Percentiles rank a stretch among this genome's conserved stretches.
Evolutionary conservation across 1,140 invertebrate species (phyloP).

Genomic region (Cryptotermes secundus): DNA sequence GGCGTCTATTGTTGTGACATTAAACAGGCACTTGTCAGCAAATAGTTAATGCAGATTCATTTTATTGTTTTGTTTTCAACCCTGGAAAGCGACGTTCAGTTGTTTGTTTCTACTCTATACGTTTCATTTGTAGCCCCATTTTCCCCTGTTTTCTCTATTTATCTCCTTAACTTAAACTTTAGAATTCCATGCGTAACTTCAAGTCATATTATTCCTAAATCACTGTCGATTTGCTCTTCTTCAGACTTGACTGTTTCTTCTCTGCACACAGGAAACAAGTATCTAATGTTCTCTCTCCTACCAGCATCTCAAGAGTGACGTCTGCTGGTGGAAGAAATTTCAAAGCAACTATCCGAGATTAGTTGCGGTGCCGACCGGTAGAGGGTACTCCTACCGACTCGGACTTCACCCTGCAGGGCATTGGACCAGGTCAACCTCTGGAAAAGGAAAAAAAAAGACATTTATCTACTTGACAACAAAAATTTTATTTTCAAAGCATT

Average conservation of each 20-base stretch:
- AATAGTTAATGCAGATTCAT: not conserved
- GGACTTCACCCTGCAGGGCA: slow-evolving; percentile 55
- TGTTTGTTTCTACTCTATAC: not conserved
- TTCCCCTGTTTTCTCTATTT: not conserved
- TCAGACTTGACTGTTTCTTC: not conserved
- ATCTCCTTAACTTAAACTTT: not conserved
- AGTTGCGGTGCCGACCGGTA: slow-evolving; percentile 44
- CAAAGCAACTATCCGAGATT: slow-evolving; percentile 38
- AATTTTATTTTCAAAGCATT: no score
- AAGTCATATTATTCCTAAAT: not conserved
- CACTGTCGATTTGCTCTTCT: not conserved
- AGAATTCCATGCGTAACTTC: not conserved
- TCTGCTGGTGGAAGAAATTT: not conserved
- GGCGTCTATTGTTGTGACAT: not conserved
- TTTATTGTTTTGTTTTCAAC: not conserved
- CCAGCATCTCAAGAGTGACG: not conserved
- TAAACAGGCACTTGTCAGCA: not conserved
- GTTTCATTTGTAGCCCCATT: not conserved
- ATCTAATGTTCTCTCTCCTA: not conserved
- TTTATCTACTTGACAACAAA: no score
- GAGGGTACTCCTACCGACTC: slow-evolving; percentile 52
- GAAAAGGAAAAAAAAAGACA: slow-evolving; percentile 30
- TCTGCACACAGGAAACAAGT: not conserved
- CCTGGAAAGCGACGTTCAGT: not conserved
- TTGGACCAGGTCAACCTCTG: slow-evolving; percentile 56